Evolutionary conservation across 2,797 vertebrate species (phyloP).

Genomic region (Rhinichthys osculus): DNA sequence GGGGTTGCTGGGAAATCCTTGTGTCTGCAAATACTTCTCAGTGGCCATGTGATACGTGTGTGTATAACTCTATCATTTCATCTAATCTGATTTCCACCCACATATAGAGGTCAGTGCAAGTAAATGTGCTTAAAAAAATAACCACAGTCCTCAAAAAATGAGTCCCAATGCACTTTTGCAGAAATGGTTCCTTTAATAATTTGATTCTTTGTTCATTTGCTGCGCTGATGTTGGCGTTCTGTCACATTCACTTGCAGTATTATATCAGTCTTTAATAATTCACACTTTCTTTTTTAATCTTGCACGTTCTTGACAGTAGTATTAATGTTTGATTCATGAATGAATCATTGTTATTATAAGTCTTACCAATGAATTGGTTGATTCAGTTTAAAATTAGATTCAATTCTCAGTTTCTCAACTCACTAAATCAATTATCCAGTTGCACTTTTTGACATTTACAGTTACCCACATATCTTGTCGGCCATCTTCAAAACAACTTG

Average conservation of each 20-base stretch:
- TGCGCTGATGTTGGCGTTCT: neutral
- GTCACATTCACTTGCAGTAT: neutral
- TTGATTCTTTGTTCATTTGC: neutral
- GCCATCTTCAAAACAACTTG: neutral
- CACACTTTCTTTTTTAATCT: neutral
- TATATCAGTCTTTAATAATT: neutral
- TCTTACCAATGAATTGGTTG: neutral
- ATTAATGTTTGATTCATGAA: too few species aligned
- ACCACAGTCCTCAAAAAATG: neutral
- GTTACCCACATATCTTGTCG: neutral
- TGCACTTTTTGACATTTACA: neutral
- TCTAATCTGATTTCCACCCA: neutral
- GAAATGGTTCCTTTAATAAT: neutral
- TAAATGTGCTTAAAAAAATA: neutral
- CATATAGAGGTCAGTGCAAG: neutral
- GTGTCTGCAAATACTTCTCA: neutral
- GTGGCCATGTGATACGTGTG: neutral
- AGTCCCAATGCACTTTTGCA: neutral
- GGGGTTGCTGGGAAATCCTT: conserved; percentile 46
- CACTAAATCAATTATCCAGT: neutral
- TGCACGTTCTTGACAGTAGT: neutral
- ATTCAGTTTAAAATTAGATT: neutral
- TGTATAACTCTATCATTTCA: neutral
- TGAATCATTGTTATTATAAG: neutral
- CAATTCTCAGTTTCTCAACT: neutral